Evolutionary conservation across 2,113 vertebrate species (phyloP).

Genomic region (Hyaena hyaena): DNA sequence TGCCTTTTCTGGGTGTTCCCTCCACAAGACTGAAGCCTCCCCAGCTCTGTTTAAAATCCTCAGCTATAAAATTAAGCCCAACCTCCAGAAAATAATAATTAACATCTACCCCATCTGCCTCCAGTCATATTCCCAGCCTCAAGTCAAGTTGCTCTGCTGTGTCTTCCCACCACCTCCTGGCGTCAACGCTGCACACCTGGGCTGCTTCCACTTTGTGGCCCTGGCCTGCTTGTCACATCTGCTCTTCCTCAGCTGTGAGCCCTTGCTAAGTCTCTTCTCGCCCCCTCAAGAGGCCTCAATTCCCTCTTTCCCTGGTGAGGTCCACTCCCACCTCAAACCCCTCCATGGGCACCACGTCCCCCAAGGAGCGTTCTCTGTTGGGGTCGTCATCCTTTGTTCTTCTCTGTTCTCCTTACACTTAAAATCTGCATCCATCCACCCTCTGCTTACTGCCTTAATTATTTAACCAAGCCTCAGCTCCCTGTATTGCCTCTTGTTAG

Average conservation of each 20-base stretch:
- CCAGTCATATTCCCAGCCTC: background rate
- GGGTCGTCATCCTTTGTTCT: background rate
- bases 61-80: background rate
- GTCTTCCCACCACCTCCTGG: fast-evolving
- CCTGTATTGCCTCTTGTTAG: background rate
- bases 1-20: background rate
- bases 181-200: fast-evolving
- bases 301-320: background rate
- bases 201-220: too few relatives aligned
- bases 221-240: background rate
- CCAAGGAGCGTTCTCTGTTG: background rate
- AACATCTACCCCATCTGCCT: background rate
- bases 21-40: background rate
- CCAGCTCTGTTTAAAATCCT: background rate
- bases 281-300: fast-evolving
- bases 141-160: background rate
- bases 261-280: too few relatives aligned
- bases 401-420: background rate
- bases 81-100: background rate
- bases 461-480: too few relatives aligned
- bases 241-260: fast-evolving
- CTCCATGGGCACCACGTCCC: background rate
- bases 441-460: background rate
- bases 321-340: too few relatives aligned
- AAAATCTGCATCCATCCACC: background rate